Evolutionary conservation across 2,888 invertebrate genomes (phyloP), one percentile per base, ranked within the genome.

Genomic region (Lymantria dispar): DNA sequence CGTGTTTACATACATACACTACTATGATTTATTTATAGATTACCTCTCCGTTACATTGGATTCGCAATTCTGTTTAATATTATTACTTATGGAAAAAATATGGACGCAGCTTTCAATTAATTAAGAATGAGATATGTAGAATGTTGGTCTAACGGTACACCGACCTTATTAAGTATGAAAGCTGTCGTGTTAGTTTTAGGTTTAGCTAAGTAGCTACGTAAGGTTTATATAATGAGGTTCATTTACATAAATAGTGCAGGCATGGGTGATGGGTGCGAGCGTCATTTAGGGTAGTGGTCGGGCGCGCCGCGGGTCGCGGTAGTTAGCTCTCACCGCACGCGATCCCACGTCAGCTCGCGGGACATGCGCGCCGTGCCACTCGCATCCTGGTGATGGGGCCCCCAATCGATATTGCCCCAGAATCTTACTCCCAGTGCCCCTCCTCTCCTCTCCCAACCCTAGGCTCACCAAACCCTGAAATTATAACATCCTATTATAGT

Each of bases 341-440:
- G 66, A 48, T 61, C 54, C 50, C 61, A 66, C 66, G 43, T 33
- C 43, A 56, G 63, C 59, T 58, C 59, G 53, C 61, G 64, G 70
- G 79, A 70, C 81, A 80, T 83, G 85, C 84, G 84, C 83, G 76
- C 68, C 72, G 64, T 73, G 73, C 77, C 78, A 76, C 74, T 72
- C 75, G 73, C 76, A 71, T 76, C 74, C 75, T 78, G 80, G 81
- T 87, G 87, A 80, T 85, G 87, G 86, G 82, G 77, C 71, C 72
- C 70, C 77, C 76, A 87, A 90, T 91, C 90, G 86, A 90, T 89
- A 88, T 78, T 74, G 76, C 78, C 83, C 86, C 87, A 85, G 80
- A 82, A 84, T 85, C 84, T 78, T 74, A 66, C 76, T 72, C 71
- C 74, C 72, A 74, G 68, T 76, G 78, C 85, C 80, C 78, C 60